These are phyloP conservation scores for Takifugu rubripes DNA, from an alignment of 2,797 vertebrate genomes.

Conservation along the genomic window DNA sequence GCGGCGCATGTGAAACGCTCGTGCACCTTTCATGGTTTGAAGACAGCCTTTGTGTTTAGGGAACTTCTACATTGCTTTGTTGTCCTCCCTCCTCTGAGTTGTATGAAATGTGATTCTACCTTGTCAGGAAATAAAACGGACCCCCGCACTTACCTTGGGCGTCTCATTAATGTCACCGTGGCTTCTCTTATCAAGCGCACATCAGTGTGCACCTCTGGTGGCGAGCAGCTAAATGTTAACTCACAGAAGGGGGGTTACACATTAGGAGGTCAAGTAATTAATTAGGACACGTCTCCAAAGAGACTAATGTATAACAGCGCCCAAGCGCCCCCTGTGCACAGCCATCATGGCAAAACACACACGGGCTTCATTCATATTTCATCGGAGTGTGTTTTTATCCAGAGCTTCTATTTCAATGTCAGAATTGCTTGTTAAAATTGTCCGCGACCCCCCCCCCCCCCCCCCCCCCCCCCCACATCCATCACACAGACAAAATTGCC, in stretches of 20 bases:
- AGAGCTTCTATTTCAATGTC: conserved; percentile 56
- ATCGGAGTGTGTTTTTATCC: conserved; percentile 52
- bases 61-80: conserved; percentile 58
- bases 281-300: conserved; percentile 75
- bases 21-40: conserved; percentile 39
- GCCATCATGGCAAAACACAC: conserved; percentile 45
- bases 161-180: conserved; percentile 68
- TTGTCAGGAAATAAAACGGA: conserved; percentile 70
- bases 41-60: conserved; percentile 52
- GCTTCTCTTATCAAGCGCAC: conserved; percentile 64
- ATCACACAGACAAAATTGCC: conserved; percentile 39
- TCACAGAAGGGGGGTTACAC: conserved; percentile 69
- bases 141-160: conserved; percentile 41
- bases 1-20: conserved; percentile 40
- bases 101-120: conserved; percentile 67
- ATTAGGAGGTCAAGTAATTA: conserved; percentile 77
- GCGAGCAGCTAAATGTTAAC: conserved; percentile 75
- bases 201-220: conserved; percentile 68
- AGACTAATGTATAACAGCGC: conserved; percentile 67
- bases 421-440: conserved; percentile 55
- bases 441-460: conserved; percentile 24
- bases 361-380: conserved; percentile 57
- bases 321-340: conserved; percentile 61
- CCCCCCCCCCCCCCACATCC: conserved; percentile 25
- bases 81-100: conserved; percentile 49